Conservation (phyloP, 2,113 vertebrate genomes). For the Trichomycterus rosablanca region DNA sequence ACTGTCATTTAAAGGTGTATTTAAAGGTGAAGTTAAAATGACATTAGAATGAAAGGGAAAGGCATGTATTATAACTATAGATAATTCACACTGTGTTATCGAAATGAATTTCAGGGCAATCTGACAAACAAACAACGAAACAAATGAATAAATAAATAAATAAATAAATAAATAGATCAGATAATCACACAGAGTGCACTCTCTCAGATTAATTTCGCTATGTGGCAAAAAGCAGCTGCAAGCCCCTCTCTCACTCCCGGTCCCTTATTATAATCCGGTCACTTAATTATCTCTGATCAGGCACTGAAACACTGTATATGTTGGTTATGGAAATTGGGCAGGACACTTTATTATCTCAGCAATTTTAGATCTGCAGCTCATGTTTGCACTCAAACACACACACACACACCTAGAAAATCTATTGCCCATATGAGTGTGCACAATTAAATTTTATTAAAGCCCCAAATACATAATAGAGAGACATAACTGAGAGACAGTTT, state of each 20-base stretch:
- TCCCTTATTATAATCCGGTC: conserved; percentile 49
- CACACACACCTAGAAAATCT: conserved; percentile 7
- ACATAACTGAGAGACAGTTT: too few species aligned
- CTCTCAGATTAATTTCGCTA: conserved; percentile 25
- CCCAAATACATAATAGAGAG: too few species aligned
- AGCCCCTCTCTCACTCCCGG: conserved; percentile 16
- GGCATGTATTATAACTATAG: conserved; percentile 40
- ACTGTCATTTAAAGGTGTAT: too few species aligned
- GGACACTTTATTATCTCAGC: conserved; percentile 41
- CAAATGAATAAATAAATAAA: too few species aligned
- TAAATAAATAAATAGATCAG: conserved; percentile 40
- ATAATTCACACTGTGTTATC: conserved; percentile 44
- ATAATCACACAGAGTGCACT: conserved; percentile 46
- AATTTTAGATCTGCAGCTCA: conserved; percentile 33
- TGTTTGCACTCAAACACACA: not conserved
- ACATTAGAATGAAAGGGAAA: conserved; percentile 23
- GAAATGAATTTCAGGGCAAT: conserved; percentile 31
- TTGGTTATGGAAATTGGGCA: conserved; percentile 40
- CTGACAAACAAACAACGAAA: too few species aligned
- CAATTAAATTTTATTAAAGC: conserved; percentile 5
- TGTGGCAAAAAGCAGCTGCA: conserved; percentile 17
- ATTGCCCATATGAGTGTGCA: conserved; percentile 15
- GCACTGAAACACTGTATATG: conserved; percentile 28
- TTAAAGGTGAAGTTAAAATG: conserved; percentile 30
- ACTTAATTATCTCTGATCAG: conserved; percentile 47